phyloP scores from a whole-genome alignment of 1,140 invertebrate species.

The Dryas iulia region DNA sequence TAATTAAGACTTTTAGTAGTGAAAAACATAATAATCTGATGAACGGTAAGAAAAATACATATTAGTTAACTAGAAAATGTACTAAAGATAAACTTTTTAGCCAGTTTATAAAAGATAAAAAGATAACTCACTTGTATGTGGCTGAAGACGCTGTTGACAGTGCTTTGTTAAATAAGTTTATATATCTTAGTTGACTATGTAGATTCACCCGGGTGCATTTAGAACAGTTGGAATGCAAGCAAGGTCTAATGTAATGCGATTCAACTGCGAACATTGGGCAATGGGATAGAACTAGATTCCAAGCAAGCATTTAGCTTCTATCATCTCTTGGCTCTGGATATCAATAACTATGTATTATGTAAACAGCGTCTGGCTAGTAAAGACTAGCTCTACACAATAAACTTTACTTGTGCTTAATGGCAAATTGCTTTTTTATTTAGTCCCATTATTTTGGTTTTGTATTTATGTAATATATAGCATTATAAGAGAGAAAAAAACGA shows the following conservation, averaged over 20 bases:
- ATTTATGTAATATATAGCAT: no score
- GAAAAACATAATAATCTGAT: no score
- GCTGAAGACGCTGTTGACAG: neutral
- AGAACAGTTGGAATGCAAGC: conserved; percentile 57
- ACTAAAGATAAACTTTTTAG: no score
- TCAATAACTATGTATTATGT: conserved; percentile 28
- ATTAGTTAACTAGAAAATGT: no score
- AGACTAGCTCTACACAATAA: no score
- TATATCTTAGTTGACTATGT: conserved; percentile 32
- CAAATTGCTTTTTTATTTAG: neutral
- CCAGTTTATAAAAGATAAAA: no score
- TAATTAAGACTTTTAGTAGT: no score
- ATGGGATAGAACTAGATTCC: conserved; percentile 62
- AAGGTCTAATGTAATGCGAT: conserved; percentile 68
- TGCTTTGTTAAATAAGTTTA: conserved; percentile 10
- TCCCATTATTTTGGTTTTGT: neutral
- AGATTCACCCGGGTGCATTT: conserved; percentile 40
- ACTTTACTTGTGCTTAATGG: neutral
- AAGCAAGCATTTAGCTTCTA: conserved; percentile 56
- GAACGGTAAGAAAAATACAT: no score
- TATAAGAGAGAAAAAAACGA: neutral
- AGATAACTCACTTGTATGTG: no score
- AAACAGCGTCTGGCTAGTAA: neutral
- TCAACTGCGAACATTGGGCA: conserved; percentile 56
- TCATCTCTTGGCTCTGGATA: conserved; percentile 38